Evolutionary conservation across 2,888 invertebrate species (phyloP), one percentile per base, ranked within the genome.

Genomic region (Taenaris catops): DNA sequence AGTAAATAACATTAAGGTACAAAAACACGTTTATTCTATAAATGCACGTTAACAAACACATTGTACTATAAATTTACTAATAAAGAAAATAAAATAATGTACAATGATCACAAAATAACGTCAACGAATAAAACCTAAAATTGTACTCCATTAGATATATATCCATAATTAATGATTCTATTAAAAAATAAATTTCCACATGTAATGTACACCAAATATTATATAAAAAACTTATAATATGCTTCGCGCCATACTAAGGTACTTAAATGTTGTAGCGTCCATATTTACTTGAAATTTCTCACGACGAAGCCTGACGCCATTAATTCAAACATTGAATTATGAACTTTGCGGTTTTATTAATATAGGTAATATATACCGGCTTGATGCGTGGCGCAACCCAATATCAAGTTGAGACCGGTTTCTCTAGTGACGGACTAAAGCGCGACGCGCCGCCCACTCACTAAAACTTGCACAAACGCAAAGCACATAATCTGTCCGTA

Each of bases 121-220:
- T 45, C 41, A 45, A 46, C 38, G 32, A 37, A 35, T 46, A 46
- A 49, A 49, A 51, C 35, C 42, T 54, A 55, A 50, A 44, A 46
- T 60, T 60, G 59, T 61, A 61, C 59, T 60, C 50, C 41, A 35
- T 48, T 4, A 17, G 16, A 6, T 6, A 17, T 17, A 17, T 17
- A 6, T 55, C 58, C 66, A 69, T 70, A 61, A 68, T 69, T 66
- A 68, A 65, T 68, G 74, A 44, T 63, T 67, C 65, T 69, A 68
- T 62, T 63, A 40, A 66, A 72, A 75, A 74, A 32, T 32, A 70
- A 62, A 52, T 62, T 67, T 71, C 59, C 72, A 74, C 70, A 70
- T 74, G 71, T 65, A 74, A 75, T 72, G 70, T 74, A 78, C 75
- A 76, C 65, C 58, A 66, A 75, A 70, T 74, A 73, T 66, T 64